Evolutionary conservation across 1,140 invertebrate genomes (phyloP), one percentile per base, ranked within the genome.

Genomic region (Heliothis virescens): DNA sequence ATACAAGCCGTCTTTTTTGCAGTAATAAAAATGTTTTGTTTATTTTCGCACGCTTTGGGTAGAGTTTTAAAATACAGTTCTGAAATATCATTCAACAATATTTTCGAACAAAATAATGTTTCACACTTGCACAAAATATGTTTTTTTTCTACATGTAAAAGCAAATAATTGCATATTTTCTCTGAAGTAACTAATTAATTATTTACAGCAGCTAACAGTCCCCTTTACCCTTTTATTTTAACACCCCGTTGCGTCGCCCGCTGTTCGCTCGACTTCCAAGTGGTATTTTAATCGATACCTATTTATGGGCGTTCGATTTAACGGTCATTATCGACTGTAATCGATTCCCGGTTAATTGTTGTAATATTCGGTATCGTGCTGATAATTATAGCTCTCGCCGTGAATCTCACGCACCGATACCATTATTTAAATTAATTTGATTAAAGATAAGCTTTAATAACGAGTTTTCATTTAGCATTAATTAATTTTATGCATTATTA

Each of bases 291-390:
- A 62, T 75, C 72, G 62, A 57, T 67, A 57, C 75, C 75, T 78
- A 78, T 78, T 78, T 69, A 67, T 57, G 75, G 60, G 16, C 53
- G 12, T 15, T 79, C 65, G 55, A 79, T 79, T 79, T 71, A 79
- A 72, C 65, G 65, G 65, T 52, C 63, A 78, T 69, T 53, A 78
- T 57, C 63, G 52, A 26, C 9, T 57, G 18, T 52, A 76, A 76
- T 76, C 73, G 63, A 78, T 48, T 78, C 48, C 16, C 52, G 52
- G 52, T 60, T 76, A 63, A 76, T 76, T 53, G 21, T n/a, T 75
- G 41, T 52, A 52, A 63, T 76, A 15, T 72, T 55, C 16, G 48
- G 48, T n/a, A 71, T 41, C 60, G 16, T 50, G 60, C 41, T 16
- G 18, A 60, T 75, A 65, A 76, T 76, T 76, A 76, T 55, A 76